These are phyloP conservation scores for Thalassarche chlororhynchos DNA, from an alignment of 2,113 vertebrate species.

Conservation along the genomic window DNA sequence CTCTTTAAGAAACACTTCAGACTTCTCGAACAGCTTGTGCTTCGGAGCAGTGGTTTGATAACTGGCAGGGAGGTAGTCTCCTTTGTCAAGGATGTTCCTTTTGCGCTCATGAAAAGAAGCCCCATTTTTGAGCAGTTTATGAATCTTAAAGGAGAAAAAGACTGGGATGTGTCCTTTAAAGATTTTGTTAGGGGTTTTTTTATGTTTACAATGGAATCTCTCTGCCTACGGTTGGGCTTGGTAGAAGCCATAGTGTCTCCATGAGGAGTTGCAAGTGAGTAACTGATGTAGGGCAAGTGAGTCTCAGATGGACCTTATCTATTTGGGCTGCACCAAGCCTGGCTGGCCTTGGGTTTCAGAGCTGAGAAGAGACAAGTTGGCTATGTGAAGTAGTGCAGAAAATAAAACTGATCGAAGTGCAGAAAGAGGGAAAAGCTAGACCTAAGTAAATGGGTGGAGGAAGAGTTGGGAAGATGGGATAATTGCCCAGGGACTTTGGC, in stretches of 20 bases:
- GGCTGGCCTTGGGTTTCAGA: not conserved
- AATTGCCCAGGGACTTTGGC: not conserved
- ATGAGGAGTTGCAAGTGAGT: not conserved
- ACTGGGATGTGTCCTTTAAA: not conserved
- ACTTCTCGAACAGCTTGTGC: not conserved
- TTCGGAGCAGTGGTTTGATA: not conserved
- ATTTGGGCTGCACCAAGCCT: not conserved
- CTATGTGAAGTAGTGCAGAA: not conserved
- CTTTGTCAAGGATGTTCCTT: conserved; percentile 8
- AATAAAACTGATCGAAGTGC: not conserved
- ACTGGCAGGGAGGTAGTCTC: not conserved
- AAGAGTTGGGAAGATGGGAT: not conserved
- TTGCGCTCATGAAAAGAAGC: not conserved
- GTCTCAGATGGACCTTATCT: not conserved
- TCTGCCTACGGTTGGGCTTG: not conserved
- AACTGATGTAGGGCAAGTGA: not conserved
- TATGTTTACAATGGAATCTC: not conserved
- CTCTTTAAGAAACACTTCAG: not conserved
- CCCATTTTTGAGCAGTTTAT: not conserved
- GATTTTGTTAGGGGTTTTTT: not conserved
- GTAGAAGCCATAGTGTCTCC: not conserved
- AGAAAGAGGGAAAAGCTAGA: not conserved
- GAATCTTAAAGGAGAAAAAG: not conserved
- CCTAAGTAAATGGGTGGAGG: not conserved
- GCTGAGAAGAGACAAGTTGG: not conserved